Percentiles rank a stretch among this genome's conserved stretches.
phyloP scores from a whole-genome alignment of 2,888 invertebrate genomes.

The Eucera pruinosa region DNA sequence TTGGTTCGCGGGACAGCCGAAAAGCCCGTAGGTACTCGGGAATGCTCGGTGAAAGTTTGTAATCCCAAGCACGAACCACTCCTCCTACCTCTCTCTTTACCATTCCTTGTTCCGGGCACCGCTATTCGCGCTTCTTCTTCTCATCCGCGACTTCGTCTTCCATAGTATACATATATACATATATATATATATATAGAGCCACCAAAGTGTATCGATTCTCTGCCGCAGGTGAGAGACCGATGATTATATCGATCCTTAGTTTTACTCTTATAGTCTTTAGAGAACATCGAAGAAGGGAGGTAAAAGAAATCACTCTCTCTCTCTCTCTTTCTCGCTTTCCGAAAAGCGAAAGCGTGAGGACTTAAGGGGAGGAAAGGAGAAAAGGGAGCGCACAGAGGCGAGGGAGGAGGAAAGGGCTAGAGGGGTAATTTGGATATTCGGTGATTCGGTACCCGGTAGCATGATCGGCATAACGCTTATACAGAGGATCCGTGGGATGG shows the following conservation, averaged over 20 bases:
- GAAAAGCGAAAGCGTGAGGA: conserved; percentile 72
- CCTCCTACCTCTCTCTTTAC: conserved; percentile 50
- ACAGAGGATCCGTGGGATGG: conserved; percentile 62
- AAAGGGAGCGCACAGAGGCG: conserved; percentile 21
- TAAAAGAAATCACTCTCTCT: too few relatives aligned
- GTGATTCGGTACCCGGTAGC: conserved; percentile 81
- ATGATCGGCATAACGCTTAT: conserved; percentile 77
- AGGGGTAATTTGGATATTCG: conserved; percentile 81
- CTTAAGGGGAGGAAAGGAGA: conserved; percentile 42
- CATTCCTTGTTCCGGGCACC: background rate
- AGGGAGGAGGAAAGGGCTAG: conserved; percentile 30
- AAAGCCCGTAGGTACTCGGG: conserved; percentile 1
- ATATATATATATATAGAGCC: too few relatives aligned
- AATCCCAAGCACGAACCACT: conserved; percentile 10
- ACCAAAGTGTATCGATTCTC: conserved; percentile 71
- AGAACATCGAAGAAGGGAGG: too few relatives aligned
- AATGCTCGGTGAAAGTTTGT: conserved; percentile 21
- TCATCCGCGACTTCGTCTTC: too few relatives aligned
- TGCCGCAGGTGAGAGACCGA: conserved; percentile 80
- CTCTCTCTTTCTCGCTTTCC: too few relatives aligned
- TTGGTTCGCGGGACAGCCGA: conserved; percentile 18
- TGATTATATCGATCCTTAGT: conserved; percentile 83
- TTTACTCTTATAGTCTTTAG: too few relatives aligned
- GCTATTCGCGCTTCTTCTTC: too few relatives aligned
- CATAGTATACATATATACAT: too few relatives aligned